A percentile compares a stretch with the other conserved stretches of the same genome.
phyloP scores from a whole-genome alignment of 2,113 vertebrate species.

The Dipodomys ordii region DNA sequence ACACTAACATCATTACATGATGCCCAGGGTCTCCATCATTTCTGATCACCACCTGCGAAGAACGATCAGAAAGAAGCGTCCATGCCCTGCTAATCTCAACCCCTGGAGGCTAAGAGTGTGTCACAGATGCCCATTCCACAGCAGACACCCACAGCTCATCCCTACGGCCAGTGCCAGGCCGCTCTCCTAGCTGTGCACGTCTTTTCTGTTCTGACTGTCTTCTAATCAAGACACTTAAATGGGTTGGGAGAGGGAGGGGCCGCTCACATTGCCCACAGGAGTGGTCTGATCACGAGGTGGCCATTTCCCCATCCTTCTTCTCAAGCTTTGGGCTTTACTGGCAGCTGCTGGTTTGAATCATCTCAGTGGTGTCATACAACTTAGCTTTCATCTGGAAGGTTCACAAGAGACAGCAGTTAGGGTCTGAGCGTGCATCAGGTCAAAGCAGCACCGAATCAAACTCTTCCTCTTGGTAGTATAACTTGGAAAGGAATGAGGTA shows the following conservation, averaged over 20 bases:
- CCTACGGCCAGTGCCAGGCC: no score
- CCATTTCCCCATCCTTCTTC: neutral
- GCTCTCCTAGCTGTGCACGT: neutral
- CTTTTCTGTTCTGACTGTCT: neutral
- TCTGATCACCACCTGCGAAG: neutral
- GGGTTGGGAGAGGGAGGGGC: accelerated
- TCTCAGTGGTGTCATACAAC: neutral
- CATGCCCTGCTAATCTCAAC: neutral
- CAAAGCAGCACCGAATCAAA: neutral
- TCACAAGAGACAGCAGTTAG: neutral
- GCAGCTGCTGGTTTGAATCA: neutral
- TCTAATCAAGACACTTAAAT: neutral
- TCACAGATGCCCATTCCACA: neutral
- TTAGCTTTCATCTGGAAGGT: neutral
- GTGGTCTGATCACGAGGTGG: accelerated
- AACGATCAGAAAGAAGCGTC: neutral
- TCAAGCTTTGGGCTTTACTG: neutral
- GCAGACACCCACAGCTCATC: no score
- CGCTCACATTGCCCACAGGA: neutral
- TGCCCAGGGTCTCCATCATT: neutral
- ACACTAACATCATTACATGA: neutral
- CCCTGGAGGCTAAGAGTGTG: no score
- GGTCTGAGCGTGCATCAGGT: neutral
- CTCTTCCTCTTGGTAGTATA: neutral
- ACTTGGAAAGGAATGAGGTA: neutral